phyloP scores from a whole-genome alignment of 2,888 invertebrate species.

The Dryomyza anilis region DNA sequence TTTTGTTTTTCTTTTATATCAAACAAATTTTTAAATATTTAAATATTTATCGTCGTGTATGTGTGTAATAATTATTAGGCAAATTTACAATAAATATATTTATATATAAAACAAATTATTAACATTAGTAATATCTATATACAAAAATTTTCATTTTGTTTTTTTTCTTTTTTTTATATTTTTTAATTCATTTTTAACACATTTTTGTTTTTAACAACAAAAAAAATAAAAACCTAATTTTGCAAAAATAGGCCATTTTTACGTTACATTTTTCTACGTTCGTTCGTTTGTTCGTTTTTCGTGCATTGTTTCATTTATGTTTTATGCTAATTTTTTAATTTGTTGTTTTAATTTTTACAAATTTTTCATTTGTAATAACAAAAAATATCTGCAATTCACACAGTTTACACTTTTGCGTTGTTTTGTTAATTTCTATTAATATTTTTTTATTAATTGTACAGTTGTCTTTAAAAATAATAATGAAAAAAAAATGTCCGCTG shows the following conservation, averaged over 20 bases:
- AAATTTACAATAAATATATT: conserved; percentile 30
- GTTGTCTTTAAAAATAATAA: neutral
- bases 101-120: conserved; percentile 17
- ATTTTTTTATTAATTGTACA: neutral
- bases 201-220: neutral
- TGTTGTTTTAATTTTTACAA: neutral
- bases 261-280: conserved; percentile 21
- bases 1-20: no score
- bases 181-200: conserved; percentile 14
- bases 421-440: no score
- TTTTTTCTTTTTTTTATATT: conserved; percentile 11
- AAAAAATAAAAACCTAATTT: no score
- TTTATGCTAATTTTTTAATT: conserved; percentile 1
- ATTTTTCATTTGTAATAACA: neutral
- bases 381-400: neutral
- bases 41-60: conserved; percentile 55
- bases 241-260: conserved; percentile 2
- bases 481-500: no score
- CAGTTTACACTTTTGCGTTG: neutral
- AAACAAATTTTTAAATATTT: conserved; percentile 24
- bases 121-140: conserved; percentile 20
- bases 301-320: conserved; percentile 9
- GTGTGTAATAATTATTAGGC: no score
- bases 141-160: no score
- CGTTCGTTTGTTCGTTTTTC: conserved; percentile 7